These are phyloP conservation scores for Drosophila azteca DNA, from an alignment of 1,140 invertebrate genomes.

Conservation along the genomic window DNA sequence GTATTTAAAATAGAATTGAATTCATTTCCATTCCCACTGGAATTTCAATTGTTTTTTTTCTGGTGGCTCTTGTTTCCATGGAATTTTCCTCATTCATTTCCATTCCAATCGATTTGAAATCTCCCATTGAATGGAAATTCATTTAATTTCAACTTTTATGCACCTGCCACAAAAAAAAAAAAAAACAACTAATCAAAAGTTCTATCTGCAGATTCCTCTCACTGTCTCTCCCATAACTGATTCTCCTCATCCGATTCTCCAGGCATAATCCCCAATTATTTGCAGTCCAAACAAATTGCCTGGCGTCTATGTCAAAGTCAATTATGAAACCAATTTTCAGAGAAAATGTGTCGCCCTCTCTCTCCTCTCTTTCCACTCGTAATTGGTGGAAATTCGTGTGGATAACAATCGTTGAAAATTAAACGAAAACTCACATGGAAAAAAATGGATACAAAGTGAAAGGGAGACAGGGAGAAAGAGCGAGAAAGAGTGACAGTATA, in stretches of 20 bases:
- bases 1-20: too few relatives aligned
- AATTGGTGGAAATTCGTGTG: conserved; percentile 49
- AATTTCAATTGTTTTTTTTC: too few relatives aligned
- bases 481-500: background rate
- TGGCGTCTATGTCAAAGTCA: conserved; percentile 70
- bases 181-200: conserved; percentile 38
- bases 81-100: background rate
- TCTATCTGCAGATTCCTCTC: conserved; percentile 18
- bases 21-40: too few relatives aligned
- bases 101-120: conserved; percentile 4
- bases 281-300: conserved; percentile 20
- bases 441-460: background rate
- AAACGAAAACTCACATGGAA: conserved; percentile 9
- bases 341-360: conserved; percentile 30
- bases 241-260: background rate
- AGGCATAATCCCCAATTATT: conserved; percentile 23
- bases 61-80: background rate
- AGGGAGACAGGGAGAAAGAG: conserved; percentile 4
- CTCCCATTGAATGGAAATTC: conserved; percentile 11
- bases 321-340: conserved; percentile 57
- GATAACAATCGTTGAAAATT: conserved; percentile 43
- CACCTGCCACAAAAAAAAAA: conserved; percentile 6
- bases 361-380: conserved; percentile 14
- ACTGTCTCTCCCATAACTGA: too few relatives aligned
- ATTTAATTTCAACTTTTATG: background rate